Evolutionary conservation across 2,888 invertebrate species (phyloP), one percentile per base, ranked within the genome.

Genomic region (Spodoptera picta): DNA sequence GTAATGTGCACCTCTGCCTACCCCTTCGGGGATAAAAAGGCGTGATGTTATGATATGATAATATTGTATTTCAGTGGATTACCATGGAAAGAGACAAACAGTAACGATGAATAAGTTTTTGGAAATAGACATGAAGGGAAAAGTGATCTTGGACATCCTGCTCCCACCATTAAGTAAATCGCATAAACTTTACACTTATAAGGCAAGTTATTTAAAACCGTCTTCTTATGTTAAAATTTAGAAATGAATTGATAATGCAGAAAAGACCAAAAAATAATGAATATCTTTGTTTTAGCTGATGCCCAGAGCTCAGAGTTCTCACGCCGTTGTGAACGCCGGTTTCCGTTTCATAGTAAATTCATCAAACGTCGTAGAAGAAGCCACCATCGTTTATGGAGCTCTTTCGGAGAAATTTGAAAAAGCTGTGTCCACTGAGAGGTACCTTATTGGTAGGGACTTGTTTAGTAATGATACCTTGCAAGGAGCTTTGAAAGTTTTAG

Each of bases 261-360:
- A 19, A 19, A 19, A 19, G 19, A 19, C 19, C 1, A 19, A 19
- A 19, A 19, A 19, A 19, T 19, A 19, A 36, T 9, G 0, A 36
- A 36, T 6, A 7, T 36, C 9, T 9, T 45, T 11, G 43, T 84
- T 84, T 3, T 82, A 97, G 97, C 95, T 97, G 48, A 96, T 96
- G 95, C 96, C 96, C 0, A 91, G 97, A 73, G 95, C 96, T 0
- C 97, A 97, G 89, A 97, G 96, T 82, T 95, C 97, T 0, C 97
- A 97, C 78, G 97, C 97, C 0, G 95, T 96, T 60, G 96, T 98
- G 0, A 97, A 97, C 80, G 96, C 96, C n/a, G 97, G 96, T 4
- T 97, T 97, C 82, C 87, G 96, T 1, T 95, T 96, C 65, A 95
- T 96, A 85, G 75, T 97, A 43, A 53, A 72, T 60, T 80, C 31